phyloP scores from a whole-genome alignment of 2,797 vertebrate genomes.

The Xenentodon cancila region DNA sequence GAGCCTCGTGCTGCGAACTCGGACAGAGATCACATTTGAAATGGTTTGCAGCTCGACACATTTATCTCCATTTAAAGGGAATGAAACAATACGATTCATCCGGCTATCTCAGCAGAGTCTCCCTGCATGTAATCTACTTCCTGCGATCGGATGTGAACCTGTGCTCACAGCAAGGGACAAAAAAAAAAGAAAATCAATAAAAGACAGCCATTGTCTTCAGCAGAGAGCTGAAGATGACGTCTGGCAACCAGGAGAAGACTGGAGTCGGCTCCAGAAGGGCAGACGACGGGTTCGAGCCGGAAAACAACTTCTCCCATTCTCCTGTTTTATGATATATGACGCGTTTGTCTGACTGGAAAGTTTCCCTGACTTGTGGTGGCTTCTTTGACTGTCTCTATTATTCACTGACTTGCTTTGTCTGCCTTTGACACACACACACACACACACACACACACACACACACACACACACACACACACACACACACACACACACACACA shows the following conservation, averaged over 20 bases:
- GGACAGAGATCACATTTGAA: constrained; percentile 25
- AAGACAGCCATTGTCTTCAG: constrained; percentile 12
- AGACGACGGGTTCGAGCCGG: too few species aligned
- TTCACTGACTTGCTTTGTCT: constrained; percentile 8
- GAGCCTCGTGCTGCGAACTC: constrained; percentile 7
- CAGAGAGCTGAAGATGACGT: constrained; percentile 40
- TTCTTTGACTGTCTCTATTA: constrained; percentile 13
- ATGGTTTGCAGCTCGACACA: constrained; percentile 21
- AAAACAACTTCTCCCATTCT: background rate
- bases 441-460: constrained; percentile 20
- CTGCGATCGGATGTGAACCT: constrained; percentile 55
- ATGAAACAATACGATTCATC: constrained; percentile 47
- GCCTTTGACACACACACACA: constrained; percentile 10
- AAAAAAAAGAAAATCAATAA: constrained; percentile 50
- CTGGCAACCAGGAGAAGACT: background rate
- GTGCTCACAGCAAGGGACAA: constrained; percentile 36
- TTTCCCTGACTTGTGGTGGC: constrained; percentile 28
- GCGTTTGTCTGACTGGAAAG: constrained; percentile 50
- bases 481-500: constrained; percentile 16
- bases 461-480: constrained; percentile 10
- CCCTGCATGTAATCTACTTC: constrained; percentile 56
- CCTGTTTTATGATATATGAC: constrained; percentile 30
- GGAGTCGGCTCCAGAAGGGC: background rate
- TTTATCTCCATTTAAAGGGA: constrained; percentile 42
- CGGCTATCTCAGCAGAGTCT: constrained; percentile 35